Evolutionary conservation across 2,797 vertebrate genomes (phyloP), one percentile per base, ranked within the genome.

Genomic region (Enteromius mattozi): DNA sequence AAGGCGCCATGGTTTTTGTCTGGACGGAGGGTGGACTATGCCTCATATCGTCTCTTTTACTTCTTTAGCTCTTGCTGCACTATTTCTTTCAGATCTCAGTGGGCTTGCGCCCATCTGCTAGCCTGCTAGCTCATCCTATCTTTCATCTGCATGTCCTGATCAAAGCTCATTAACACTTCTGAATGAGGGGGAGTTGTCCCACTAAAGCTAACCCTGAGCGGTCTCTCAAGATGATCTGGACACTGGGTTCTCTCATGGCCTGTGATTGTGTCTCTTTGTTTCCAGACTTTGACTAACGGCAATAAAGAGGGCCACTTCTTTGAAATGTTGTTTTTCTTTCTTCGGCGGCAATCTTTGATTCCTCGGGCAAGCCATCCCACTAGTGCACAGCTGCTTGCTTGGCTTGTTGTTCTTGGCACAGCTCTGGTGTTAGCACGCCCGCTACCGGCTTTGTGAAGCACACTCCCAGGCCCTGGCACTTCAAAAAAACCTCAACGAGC

Each of bases 401-500:
- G 82, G 88, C 92, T 93, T 94, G 93, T 93, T 94, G 93, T 94
- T 93, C 89, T 92, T 95, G 94, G 93, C 93, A 93, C 86, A 66
- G 86, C 90, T 92, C 93, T 92, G 92, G 93, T 56, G 76, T 80
- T 85, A 85, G 86, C 80, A 78, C 79, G 83, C 90, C 89, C 91
- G 92, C 90, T 91, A 87, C 88, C 92, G 91, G 91, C 89, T 92
- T 93, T 93, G 93, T 93, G 89, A 85, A 90, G 91, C 89, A 90
- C 90, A 92, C 90, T 86, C 89, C 89, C 85, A 91, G 91, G 88
- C 89, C 89, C 86, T 87, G 89, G 90, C 88, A 93, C 92, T 92
- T 93, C 89, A 94, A 94, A 94, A 94, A 92, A 83, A 88, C 71
- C 90, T 91, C 88, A 59, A 85, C 88, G 88, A 88, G 87, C 86